phyloP scores from a whole-genome alignment of 2,888 invertebrate species.

The Aquatica leii region DNA sequence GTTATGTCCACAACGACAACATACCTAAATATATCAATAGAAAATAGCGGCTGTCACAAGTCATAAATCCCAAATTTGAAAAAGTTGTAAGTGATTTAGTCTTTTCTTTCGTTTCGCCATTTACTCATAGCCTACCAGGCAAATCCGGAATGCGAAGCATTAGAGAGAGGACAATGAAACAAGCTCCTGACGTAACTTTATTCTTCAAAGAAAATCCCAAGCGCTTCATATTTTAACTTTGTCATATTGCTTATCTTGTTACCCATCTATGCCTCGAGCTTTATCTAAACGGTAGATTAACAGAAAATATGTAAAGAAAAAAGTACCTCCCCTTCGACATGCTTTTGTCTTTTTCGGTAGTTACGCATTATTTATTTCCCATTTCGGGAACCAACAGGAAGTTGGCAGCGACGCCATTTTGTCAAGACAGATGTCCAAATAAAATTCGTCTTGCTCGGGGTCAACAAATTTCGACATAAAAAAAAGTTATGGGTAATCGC shows the following conservation, averaged over 20 bases:
- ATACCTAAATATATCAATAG: constrained; percentile 41
- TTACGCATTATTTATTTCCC: constrained; percentile 7
- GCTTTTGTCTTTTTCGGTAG: constrained; percentile 26
- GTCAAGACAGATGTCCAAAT: too few relatives aligned
- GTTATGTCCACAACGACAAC: constrained; percentile 39
- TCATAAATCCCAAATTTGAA: constrained; percentile 38
- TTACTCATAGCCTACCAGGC: not conserved
- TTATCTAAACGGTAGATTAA: constrained; percentile 48
- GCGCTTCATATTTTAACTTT: constrained; percentile 44
- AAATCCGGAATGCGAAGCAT: too few relatives aligned
- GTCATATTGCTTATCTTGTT: constrained; percentile 45
- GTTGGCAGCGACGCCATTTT: too few relatives aligned
- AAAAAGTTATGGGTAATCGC: not conserved
- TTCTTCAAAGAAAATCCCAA: not conserved
- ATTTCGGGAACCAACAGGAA: not conserved
- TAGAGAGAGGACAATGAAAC: too few relatives aligned
- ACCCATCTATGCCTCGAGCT: constrained; percentile 40
- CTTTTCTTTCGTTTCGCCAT: constrained; percentile 12
- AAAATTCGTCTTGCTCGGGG: too few relatives aligned
- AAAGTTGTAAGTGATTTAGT: too few relatives aligned
- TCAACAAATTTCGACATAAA: too few relatives aligned
- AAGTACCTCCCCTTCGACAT: constrained; percentile 19
- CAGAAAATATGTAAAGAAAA: constrained; percentile 39
- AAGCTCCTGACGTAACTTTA: too few relatives aligned
- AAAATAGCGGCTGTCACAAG: constrained; percentile 37